These are phyloP conservation scores for Labeo catla DNA, from an alignment of 2,113 vertebrate genomes.

Conservation along the genomic window DNA sequence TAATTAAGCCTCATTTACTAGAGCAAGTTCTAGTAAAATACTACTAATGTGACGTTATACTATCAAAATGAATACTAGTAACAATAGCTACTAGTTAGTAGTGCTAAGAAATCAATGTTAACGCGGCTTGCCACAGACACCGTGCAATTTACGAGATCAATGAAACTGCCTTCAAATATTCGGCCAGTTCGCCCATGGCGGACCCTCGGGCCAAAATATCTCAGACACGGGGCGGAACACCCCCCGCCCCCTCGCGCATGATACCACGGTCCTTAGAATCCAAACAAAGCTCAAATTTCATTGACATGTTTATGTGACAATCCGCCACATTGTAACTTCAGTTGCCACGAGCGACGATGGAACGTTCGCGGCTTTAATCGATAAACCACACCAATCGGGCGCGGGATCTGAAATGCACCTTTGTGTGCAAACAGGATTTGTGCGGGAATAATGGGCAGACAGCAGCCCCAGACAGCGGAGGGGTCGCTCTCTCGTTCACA, in stretches of 20 bases:
- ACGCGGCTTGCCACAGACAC: neutral
- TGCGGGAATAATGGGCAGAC: slow-evolving; percentile 16
- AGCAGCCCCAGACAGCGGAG: slow-evolving; percentile 13
- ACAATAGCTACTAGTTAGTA: neutral
- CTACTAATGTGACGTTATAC: neutral
- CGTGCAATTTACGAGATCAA: slow-evolving; percentile 31
- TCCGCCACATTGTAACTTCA: neutral
- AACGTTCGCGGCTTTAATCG: slow-evolving; percentile 7
- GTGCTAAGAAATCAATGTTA: neutral
- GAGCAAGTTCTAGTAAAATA: neutral
- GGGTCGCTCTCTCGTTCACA: slow-evolving; percentile 3
- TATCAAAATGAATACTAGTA: neutral
- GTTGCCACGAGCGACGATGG: neutral
- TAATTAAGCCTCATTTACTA: neutral
- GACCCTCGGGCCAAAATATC: slow-evolving; percentile 29
- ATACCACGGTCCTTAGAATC: neutral
- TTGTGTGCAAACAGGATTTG: slow-evolving; percentile 23
- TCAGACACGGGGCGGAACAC: neutral
- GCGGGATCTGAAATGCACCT: neutral
- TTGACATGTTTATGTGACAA: neutral
- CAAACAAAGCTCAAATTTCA: slow-evolving; percentile 14
- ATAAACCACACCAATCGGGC: neutral
- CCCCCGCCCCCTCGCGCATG: slow-evolving; percentile 1
- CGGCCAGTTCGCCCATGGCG: neutral
- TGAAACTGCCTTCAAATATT: neutral